Conservation (phyloP, 1,140 invertebrate genomes). For the Aleiodes sp. region DNA sequence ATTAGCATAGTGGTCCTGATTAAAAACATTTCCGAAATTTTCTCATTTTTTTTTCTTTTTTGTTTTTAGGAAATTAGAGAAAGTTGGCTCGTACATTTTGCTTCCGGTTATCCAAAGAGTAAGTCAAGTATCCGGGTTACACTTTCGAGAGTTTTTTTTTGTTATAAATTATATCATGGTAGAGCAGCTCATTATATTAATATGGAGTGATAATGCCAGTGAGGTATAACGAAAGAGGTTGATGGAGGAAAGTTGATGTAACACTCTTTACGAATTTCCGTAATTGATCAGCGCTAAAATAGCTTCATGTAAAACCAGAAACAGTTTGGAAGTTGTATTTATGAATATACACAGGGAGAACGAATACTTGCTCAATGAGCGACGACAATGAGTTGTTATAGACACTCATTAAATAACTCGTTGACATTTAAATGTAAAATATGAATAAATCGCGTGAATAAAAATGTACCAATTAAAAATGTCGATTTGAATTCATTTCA, state of each 20-base stretch:
- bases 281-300: too few relatives aligned
- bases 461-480: neutral
- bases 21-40: constrained; percentile 39
- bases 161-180: too few relatives aligned
- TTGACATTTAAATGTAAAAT: neutral
- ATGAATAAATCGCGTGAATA: neutral
- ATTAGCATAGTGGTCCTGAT: constrained; percentile 49
- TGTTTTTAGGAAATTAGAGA: constrained; percentile 7
- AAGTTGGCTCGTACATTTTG: constrained; percentile 7
- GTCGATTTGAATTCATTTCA: neutral
- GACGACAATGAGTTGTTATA: neutral
- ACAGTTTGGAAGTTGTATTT: neutral
- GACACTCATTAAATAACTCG: neutral
- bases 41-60: too few relatives aligned
- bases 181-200: too few relatives aligned
- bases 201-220: too few relatives aligned
- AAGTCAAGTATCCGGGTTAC: neutral
- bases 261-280: too few relatives aligned
- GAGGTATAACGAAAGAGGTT: too few relatives aligned
- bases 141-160: neutral
- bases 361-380: constrained; percentile 2
- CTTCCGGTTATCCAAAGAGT: neutral
- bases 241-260: too few relatives aligned
- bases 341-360: neutral
- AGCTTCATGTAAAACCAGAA: neutral